A percentile compares a stretch with the other conserved stretches of the same genome.
Conservation (phyloP, 2,113 vertebrate genomes). For the Xenopus laevis region DNA sequence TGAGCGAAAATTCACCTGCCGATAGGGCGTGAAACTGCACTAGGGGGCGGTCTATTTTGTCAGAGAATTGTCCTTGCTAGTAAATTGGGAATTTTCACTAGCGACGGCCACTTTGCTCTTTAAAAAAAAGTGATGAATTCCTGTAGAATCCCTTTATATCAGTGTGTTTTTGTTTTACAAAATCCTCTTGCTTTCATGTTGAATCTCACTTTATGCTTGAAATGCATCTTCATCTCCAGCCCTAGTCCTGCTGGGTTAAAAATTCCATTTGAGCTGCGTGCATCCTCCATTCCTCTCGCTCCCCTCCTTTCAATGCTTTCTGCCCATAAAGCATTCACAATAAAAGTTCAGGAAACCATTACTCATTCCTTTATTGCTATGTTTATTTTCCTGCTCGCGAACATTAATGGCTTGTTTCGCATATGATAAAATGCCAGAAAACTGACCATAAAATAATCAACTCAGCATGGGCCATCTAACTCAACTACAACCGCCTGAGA, state of each 20-base stretch:
- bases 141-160: too few species aligned
- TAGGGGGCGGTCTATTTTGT: too few species aligned
- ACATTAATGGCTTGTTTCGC: constrained; percentile 25
- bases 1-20: too few species aligned
- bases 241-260: neutral
- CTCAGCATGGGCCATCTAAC: neutral
- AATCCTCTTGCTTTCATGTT: too few species aligned
- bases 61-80: too few species aligned
- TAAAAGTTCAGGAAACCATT: neutral
- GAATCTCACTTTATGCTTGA: too few species aligned
- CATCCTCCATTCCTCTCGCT: neutral
- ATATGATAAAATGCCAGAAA: constrained; percentile 26
- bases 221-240: neutral
- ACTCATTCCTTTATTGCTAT: neutral
- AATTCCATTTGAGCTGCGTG: neutral
- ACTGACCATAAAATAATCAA: constrained; percentile 8
- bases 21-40: too few species aligned
- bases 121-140: too few species aligned
- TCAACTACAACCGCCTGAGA: neutral
- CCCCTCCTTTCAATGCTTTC: neutral
- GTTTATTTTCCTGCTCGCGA: neutral
- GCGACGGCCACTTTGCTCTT: too few species aligned
- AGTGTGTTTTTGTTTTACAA: too few species aligned
- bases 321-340: neutral
- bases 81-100: too few species aligned